phyloP scores from a whole-genome alignment of 2,888 invertebrate genomes.

The Dendrolimus houi region DNA sequence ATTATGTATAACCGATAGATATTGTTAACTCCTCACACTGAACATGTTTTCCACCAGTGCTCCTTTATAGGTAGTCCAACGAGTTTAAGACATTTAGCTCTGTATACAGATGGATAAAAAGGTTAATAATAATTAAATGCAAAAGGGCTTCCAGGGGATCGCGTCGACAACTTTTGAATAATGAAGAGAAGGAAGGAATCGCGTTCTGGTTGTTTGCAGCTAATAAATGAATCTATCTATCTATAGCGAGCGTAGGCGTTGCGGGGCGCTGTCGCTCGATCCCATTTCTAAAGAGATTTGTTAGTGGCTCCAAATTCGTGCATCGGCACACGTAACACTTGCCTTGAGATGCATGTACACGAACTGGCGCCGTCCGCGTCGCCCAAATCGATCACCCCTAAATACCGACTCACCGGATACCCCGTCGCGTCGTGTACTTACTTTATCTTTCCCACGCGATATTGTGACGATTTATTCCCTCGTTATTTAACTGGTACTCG shows the following conservation, averaged over 20 bases:
- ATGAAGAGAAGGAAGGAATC: no score
- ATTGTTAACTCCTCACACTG: not conserved
- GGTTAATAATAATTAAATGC: slow-evolving; percentile 2
- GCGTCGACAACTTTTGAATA: not conserved
- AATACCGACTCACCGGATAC: not conserved
- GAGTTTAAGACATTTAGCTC: not conserved
- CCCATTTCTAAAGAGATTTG: not conserved
- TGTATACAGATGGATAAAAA: not conserved
- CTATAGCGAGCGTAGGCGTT: slow-evolving; percentile 6
- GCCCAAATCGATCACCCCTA: not conserved
- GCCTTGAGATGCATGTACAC: no score
- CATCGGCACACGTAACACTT: no score
- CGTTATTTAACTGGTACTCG: no score
- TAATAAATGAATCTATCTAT: slow-evolving; percentile 20
- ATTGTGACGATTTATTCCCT: no score
- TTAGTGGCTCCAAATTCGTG: no score
- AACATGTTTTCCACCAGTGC: no score
- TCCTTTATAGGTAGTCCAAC: not conserved
- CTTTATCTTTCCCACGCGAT: not conserved
- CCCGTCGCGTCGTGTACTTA: not conserved
- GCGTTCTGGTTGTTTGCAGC: slow-evolving; percentile 25
- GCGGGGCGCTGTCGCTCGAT: not conserved
- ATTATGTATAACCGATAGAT: no score
- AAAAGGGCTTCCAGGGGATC: slow-evolving; percentile 6
- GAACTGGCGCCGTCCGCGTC: no score